A percentile compares a stretch with the other conserved stretches of the same genome.
Evolutionary conservation across 2,797 vertebrate species (phyloP).

Genomic region (Apogon talboti): DNA sequence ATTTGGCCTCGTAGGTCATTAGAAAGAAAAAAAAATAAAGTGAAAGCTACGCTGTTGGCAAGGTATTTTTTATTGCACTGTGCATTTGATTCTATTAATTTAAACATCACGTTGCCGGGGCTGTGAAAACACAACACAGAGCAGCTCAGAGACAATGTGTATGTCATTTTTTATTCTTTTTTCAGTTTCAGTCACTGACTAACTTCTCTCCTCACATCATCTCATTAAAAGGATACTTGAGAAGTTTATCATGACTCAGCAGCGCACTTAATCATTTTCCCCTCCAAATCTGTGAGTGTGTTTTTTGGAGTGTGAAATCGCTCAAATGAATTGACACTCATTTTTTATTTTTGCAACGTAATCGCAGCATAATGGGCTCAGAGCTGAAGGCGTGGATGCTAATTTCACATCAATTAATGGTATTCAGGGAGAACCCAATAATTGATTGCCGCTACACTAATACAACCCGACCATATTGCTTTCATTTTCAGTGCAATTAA

Average conservation of each 20-base stretch:
- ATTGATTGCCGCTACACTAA: slow-evolving; percentile 72
- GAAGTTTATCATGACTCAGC: slow-evolving; percentile 71
- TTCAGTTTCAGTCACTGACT: slow-evolving; percentile 27
- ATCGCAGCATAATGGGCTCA: slow-evolving; percentile 74
- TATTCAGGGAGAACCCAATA: slow-evolving; percentile 72
- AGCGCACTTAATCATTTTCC: slow-evolving; percentile 60
- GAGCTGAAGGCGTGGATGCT: slow-evolving; percentile 74
- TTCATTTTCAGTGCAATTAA: slow-evolving; percentile 70
- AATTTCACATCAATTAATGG: slow-evolving; percentile 82
- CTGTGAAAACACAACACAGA: background rate
- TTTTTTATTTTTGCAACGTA: slow-evolving; percentile 75
- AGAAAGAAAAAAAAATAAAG: background rate
- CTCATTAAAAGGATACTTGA: slow-evolving; percentile 58
- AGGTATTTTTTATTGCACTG: background rate
- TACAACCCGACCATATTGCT: slow-evolving; percentile 67
- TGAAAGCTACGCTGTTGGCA: background rate
- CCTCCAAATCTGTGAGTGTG: slow-evolving; percentile 56
- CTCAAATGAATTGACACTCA: slow-evolving; percentile 65
- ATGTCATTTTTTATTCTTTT: slow-evolving; percentile 5
- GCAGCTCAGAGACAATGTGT: slow-evolving; percentile 6
- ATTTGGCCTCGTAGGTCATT: slow-evolving; percentile 2
- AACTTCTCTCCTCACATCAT: slow-evolving; percentile 60
- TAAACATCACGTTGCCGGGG: background rate
- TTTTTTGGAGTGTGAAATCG: slow-evolving; percentile 77
- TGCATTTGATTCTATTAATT: slow-evolving; percentile 2